A percentile compares a stretch with the other conserved stretches of the same genome.
Evolutionary conservation across 2,797 vertebrate genomes (phyloP).

Genomic region (Muscicapa comitata): DNA sequence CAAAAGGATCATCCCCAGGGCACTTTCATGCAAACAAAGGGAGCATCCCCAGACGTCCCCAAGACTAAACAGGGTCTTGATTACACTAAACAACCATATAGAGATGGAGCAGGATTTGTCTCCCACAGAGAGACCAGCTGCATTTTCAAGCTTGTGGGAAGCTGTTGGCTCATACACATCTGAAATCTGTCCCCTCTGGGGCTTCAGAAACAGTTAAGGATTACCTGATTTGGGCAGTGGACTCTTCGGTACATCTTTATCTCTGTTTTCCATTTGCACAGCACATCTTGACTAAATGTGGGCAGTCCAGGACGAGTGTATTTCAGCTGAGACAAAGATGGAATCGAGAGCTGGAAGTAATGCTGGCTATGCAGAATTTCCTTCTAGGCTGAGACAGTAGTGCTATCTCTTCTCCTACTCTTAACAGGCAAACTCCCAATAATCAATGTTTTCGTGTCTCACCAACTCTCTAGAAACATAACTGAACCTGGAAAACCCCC

Average conservation of each 20-base stretch:
- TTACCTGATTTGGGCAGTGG: constrained; percentile 93
- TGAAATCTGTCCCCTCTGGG: neutral
- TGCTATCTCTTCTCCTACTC: neutral
- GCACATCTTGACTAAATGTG: constrained; percentile 90
- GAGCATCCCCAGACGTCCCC: neutral
- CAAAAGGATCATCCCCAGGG: neutral
- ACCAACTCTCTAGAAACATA: neutral
- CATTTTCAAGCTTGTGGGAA: neutral
- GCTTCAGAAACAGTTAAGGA: neutral
- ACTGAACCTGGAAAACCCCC: neutral
- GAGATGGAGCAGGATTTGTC: neutral
- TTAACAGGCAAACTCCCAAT: neutral
- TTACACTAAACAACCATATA: neutral
- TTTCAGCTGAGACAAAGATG: constrained; percentile 79
- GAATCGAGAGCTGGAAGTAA: neutral
- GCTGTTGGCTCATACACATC: neutral
- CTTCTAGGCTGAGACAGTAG: neutral
- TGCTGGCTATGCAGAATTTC: neutral
- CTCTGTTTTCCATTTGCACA: constrained; percentile 93
- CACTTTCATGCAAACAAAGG: neutral
- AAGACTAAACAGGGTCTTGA: neutral
- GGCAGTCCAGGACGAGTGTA: constrained; percentile 92
- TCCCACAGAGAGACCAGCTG: neutral
- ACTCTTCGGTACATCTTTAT: constrained; percentile 91
- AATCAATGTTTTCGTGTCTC: neutral